phyloP scores from a whole-genome alignment of 53 echinoderm and acorn worm genomes.

The Patiria pectinifera region DNA sequence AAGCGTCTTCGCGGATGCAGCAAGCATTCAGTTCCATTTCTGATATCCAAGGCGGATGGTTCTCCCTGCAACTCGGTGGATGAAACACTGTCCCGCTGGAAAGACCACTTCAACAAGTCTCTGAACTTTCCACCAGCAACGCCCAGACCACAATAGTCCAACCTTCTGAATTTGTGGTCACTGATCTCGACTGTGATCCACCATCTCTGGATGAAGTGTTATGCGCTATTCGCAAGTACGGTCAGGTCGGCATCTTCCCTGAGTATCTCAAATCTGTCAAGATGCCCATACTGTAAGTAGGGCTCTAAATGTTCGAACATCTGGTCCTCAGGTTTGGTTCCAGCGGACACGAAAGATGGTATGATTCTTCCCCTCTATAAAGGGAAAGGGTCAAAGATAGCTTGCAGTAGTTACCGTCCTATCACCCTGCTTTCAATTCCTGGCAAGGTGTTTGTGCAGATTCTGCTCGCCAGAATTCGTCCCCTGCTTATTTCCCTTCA shows the following conservation, averaged over 20 bases:
- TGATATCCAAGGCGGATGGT: background rate
- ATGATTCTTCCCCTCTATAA: too few species aligned
- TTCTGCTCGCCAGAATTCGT: too few species aligned
- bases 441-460: too few species aligned
- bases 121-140: background rate
- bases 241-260: background rate
- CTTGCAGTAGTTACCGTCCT: too few species aligned
- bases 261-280: background rate
- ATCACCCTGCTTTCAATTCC: too few species aligned
- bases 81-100: conserved; percentile 3
- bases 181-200: too few species aligned
- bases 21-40: background rate
- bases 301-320: background rate
- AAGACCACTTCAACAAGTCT: background rate
- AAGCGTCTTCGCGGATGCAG: background rate
- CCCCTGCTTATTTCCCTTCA: too few species aligned
- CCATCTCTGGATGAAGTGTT: background rate
- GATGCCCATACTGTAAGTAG: conserved; percentile 18
- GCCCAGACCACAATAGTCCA: background rate
- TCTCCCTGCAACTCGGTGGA: conserved; percentile 4
- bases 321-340: too few species aligned
- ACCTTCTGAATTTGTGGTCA: background rate
- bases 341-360: too few species aligned
- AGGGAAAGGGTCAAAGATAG: too few species aligned
- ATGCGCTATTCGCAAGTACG: background rate